A percentile compares a stretch with the other conserved stretches of the same genome.
These are phyloP conservation scores for Drosophila mercatorum DNA, from an alignment of 2,888 invertebrate genomes.

Conservation along the genomic window DNA sequence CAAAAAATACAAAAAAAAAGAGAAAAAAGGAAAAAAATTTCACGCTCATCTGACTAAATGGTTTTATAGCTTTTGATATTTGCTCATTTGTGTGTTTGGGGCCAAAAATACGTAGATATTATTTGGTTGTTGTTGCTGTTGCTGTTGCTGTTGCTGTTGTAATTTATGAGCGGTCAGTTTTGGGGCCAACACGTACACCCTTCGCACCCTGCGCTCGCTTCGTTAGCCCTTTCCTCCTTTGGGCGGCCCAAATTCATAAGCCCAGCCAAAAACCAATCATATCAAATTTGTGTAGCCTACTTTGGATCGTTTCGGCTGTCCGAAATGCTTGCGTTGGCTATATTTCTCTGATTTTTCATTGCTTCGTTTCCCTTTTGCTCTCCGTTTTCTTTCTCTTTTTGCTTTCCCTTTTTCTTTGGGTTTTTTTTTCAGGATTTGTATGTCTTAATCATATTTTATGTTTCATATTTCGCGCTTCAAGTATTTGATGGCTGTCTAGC, in stretches of 20 bases:
- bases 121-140: conserved; percentile 30
- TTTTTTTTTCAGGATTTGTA: conserved; percentile 43
- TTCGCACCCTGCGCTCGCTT: conserved; percentile 45
- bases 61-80: conserved; percentile 76
- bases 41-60: conserved; percentile 78
- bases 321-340: conserved; percentile 54
- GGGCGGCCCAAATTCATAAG: conserved; percentile 44
- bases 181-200: conserved; percentile 28
- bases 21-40: conserved; percentile 49
- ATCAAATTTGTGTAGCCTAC: conserved; percentile 52
- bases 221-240: conserved; percentile 63
- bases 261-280: conserved; percentile 65
- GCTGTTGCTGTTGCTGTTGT: conserved; percentile 49
- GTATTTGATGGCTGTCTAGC: conserved; percentile 54
- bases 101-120: conserved; percentile 60
- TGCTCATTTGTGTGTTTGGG: conserved; percentile 67
- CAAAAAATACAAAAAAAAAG: neutral
- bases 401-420: neutral
- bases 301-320: conserved; percentile 39
- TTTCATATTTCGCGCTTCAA: conserved; percentile 73
- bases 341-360: conserved; percentile 38
- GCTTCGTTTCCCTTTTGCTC: conserved; percentile 1
- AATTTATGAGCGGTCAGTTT: conserved; percentile 77
- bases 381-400: neutral
- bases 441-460: conserved; percentile 79